Percentiles rank a stretch among this genome's conserved stretches.
Evolutionary conservation across 1,140 invertebrate genomes (phyloP).

Genomic region (Cydia amplana): DNA sequence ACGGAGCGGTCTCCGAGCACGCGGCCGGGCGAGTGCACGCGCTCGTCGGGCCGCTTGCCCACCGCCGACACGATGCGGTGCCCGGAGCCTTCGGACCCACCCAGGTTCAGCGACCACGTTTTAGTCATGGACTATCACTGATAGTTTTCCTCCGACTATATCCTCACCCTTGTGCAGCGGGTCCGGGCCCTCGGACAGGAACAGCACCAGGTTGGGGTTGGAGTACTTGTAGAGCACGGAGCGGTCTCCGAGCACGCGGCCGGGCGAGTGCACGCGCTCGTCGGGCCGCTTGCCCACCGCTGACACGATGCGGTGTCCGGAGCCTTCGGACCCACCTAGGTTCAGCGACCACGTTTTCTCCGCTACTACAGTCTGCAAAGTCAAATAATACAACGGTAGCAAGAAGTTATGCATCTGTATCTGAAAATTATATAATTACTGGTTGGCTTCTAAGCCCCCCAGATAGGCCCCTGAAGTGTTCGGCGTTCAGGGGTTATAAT

Average conservation of each 20-base stretch:
- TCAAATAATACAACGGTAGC: no score
- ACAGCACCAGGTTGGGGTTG: constrained; percentile 97
- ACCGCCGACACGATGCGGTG: constrained; percentile 86
- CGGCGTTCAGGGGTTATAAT: no score
- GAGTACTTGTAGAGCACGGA: constrained; percentile 99
- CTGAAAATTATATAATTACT: no score
- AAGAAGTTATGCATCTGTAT: neutral
- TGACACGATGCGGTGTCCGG: constrained; percentile 84
- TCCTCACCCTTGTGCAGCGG: constrained; percentile 79
- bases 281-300: constrained; percentile 85
- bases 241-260: constrained; percentile 95
- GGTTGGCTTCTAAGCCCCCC: no score
- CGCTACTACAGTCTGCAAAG: constrained; percentile 63
- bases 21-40: constrained; percentile 96
- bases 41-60: constrained; percentile 88
- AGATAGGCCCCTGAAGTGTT: no score
- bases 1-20: constrained; percentile 97
- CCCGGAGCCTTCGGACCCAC: constrained; percentile 77
- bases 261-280: constrained; percentile 97
- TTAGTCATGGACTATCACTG: no score
- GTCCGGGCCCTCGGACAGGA: constrained; percentile 90
- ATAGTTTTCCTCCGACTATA: no score
- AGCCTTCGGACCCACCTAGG: constrained; percentile 80
- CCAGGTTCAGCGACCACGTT: constrained; percentile 88
- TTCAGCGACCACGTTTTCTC: constrained; percentile 85